These are phyloP conservation scores for Rhineura floridana DNA, from an alignment of 2,113 vertebrate genomes.

Conservation along the genomic window DNA sequence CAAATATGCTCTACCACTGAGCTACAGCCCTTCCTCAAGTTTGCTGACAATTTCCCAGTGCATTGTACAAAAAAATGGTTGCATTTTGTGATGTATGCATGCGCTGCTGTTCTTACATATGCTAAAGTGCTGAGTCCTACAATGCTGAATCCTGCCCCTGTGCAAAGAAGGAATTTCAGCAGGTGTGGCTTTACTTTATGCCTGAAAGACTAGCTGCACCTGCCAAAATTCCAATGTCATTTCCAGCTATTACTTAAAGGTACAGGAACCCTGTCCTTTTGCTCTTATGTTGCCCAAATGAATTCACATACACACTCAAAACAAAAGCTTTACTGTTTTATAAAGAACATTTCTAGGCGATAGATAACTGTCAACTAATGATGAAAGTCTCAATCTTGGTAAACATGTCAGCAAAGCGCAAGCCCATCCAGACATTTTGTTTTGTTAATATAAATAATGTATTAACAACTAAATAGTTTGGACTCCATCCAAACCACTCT, in stretches of 20 bases:
- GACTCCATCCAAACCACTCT: conserved; percentile 76
- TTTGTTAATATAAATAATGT: conserved; percentile 82
- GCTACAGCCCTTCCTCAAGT: background rate
- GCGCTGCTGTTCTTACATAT: too few species aligned
- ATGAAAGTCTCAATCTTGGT: conserved; percentile 38
- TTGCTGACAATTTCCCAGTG: too few species aligned
- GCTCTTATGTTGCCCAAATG: background rate
- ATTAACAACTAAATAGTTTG: conserved; percentile 78
- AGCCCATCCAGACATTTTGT: conserved; percentile 72
- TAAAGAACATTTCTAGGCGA: conserved; percentile 24
- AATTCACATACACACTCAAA: background rate
- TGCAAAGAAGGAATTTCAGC: background rate
- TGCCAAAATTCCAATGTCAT: background rate
- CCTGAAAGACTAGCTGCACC: background rate
- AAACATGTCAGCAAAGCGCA: conserved; percentile 37
- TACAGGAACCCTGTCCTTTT: background rate
- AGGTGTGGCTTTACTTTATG: background rate
- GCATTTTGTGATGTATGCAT: too few species aligned
- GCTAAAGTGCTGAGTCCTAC: too few species aligned
- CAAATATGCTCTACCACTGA: too few species aligned
- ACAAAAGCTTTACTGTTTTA: background rate
- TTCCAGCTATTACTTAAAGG: background rate
- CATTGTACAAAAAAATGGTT: too few species aligned
- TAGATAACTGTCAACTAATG: conserved; percentile 50
- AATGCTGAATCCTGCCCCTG: background rate